Conservation (phyloP, 1,140 invertebrate species). For the Elysia chlorotica region DNA sequence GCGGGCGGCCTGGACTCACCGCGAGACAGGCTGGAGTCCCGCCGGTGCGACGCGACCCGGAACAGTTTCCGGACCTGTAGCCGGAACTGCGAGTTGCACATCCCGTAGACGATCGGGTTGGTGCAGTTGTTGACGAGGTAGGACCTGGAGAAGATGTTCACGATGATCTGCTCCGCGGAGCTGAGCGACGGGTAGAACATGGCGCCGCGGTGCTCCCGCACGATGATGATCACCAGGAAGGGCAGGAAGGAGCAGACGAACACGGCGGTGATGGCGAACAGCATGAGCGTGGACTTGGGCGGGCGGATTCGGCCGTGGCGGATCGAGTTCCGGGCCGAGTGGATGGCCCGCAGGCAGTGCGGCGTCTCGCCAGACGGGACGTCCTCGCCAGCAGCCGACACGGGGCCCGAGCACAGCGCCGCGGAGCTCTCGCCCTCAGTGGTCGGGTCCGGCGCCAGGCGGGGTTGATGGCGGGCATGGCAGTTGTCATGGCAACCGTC, state of each 20-base stretch:
- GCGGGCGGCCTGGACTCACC: neutral
- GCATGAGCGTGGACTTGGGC: conserved; percentile 39
- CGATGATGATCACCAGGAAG: conserved; percentile 38
- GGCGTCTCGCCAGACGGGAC: neutral
- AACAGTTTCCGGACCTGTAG: conserved; percentile 32
- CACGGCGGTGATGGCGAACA: conserved; percentile 45
- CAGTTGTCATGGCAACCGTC: neutral
- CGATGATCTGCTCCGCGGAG: conserved; percentile 23
- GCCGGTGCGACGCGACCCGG: neutral
- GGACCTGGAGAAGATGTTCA: conserved; percentile 38
- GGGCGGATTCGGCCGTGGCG: neutral
- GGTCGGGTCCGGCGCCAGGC: too few species aligned
- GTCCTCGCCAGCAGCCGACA: neutral
- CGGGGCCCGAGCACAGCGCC: neutral
- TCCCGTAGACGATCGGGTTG: conserved; percentile 47
- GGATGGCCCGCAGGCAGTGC: neutral
- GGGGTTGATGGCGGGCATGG: too few species aligned
- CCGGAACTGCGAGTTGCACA: conserved; percentile 41
- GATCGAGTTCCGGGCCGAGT: neutral
- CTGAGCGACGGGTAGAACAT: conserved; percentile 22
- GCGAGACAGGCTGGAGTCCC: neutral
- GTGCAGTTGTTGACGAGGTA: conserved; percentile 45
- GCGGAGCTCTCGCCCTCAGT: neutral
- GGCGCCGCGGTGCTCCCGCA: conserved; percentile 18
- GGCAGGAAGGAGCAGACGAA: conserved; percentile 52